Evolutionary conservation across 2,797 vertebrate genomes (phyloP), one percentile per base, ranked within the genome.

Genomic region (Chelmon rostratus): DNA sequence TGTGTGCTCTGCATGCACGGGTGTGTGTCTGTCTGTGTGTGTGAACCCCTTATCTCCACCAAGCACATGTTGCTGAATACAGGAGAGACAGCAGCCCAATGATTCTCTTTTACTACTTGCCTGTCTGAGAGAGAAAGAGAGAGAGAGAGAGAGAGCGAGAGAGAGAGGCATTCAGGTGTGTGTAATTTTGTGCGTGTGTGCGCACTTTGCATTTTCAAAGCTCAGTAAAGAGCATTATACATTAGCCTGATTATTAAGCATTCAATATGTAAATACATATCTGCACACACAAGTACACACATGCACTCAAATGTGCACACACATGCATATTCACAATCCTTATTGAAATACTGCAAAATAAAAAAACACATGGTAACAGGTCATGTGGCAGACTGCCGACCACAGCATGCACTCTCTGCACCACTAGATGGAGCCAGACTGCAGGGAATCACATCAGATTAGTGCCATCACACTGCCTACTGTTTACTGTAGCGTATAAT

Each of bases 31-130:
- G 68, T 47, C 38, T 82, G 76, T 74, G 63, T 82, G 85, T 87
- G 85, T 84, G 90, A 88, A 91, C 88, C 83, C 74, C 91, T 95
- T 95, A 95, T 95, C 95, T 94, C 89, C 52, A 64, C 89, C 79
- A 31, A 89, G 78, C 94, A 95, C 93, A 95, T 94, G 94, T 91
- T 90, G 92, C 92, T 85, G 88, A 93, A 87, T 89, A 68, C 37
- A 23, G 73, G 79, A 79, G 85, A 88, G 84, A 89, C 79, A 88
- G 81, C 85, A 81, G 76, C 73, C 84, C 79, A 75, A 28, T 88
- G 82, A 93, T 91, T 88, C 76, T 78, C 76, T 79, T 87, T 88
- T 78, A 86, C 71, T 73, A 75, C 80, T 82, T 53, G 78, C 57
- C 75, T 86, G 66, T 85, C 75, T 67, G 76, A 38, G 76, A 53